Base-by-base conservation (phyloP, 2,888 invertebrate genomes). In the Schizotus pectinicornis region DNA sequence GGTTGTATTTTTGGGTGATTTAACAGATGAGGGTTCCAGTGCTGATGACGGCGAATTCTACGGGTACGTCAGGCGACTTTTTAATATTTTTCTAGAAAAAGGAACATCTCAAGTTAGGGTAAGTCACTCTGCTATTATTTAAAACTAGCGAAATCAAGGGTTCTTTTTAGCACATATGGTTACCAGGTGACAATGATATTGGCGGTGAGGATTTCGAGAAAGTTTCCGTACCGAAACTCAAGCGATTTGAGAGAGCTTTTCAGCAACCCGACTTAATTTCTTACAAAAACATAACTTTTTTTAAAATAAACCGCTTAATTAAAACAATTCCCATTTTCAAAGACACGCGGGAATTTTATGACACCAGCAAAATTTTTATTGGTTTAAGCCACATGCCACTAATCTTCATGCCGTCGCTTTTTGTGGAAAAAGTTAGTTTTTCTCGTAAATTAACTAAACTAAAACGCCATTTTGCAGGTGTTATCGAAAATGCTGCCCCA, bases 151-250 rank as follows among this genome's bases (percentile, higher is more conserved):
- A 22, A 22, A 22, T 22, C 5, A 22, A 22, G 3, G 22, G 5
- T 22, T 22, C 5, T 35, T 68, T 69, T 45, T 41, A 91, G 91
- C 86, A 86, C 80, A 83, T 98, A 49, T 95, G 91, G 84, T 79
- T 98, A 61, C 94, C 97, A 12, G 98, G 98, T 3, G 98, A 98
- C 77, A 98, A 98, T 80, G 98, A 98, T 75, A 94, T 98, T 56
- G 98, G 98, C 6, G 98, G 98, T 8, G 98, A 98, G 80, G 88
- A 81, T 47, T 73, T 85, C 59, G 89, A 90, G 70, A 84, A 86
- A 35, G 85, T 93, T 37, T 86, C 86, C 13, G 79, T 81, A 41
- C 78, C 85, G n/a, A 93, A 92, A 80, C 76, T 90, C 5, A 78
- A 82, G 9, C 86, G 90, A 70, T 95, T 94, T 76, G 85, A 89